Percentiles rank a stretch among this genome's conserved stretches.
These are phyloP conservation scores for Anabacerthia variegaticeps DNA, from an alignment of 2,797 vertebrate genomes.

Conservation along the genomic window DNA sequence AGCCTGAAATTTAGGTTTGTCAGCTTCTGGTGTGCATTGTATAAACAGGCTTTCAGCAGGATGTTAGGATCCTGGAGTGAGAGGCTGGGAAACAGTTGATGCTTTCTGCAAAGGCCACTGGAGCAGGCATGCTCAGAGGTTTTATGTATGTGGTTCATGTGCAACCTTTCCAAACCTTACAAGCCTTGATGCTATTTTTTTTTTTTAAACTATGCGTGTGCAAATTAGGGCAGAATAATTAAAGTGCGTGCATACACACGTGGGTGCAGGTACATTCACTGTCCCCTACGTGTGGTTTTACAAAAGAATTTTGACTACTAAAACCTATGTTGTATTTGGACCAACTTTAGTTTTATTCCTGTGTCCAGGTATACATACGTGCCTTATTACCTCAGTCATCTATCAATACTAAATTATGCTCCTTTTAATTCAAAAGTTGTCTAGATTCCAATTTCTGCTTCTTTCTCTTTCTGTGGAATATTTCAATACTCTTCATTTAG, in stretches of 20 bases:
- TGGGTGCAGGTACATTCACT: not conserved
- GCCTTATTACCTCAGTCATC: not conserved
- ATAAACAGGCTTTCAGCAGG: not conserved
- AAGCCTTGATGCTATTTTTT: not conserved
- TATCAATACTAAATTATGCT: not conserved
- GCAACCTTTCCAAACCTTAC: not conserved
- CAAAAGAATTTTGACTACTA: not conserved
- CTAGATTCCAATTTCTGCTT: not conserved
- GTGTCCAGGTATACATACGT: not conserved
- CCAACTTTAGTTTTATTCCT: not conserved
- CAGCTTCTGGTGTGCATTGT: not conserved
- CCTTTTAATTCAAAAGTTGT: not conserved
- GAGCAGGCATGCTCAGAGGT: not conserved
- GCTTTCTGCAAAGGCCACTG: not conserved
- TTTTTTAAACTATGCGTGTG: not conserved
- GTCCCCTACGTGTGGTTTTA: not conserved
- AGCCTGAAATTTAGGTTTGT: not conserved
- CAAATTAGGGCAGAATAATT: not conserved
- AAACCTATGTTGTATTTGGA: not conserved
- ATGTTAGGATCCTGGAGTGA: not conserved
- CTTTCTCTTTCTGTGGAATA: not conserved
- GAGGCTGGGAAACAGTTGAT: not conserved
- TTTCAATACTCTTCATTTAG: constrained; percentile 35
- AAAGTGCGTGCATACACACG: rapidly evolving
- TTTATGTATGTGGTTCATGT: rapidly evolving